Evolutionary conservation across 2,888 invertebrate species (phyloP), one percentile per base, ranked within the genome.

Genomic region (Drosophila anceps): DNA sequence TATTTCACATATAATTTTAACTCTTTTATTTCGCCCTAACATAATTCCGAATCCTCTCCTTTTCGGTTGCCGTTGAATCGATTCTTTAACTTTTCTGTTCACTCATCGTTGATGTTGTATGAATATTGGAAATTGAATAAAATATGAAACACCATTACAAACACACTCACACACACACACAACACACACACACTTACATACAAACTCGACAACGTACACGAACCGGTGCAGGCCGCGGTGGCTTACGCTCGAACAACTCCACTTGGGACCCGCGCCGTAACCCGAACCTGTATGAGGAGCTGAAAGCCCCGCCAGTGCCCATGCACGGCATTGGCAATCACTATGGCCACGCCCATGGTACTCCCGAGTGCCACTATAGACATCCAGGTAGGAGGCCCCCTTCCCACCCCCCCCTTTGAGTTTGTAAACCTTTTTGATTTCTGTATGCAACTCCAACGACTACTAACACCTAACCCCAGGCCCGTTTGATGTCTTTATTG

Each of bases 251-350:
- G 66, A 93, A 92, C 93, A 95, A 95, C 94, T 96, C 97, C 63
- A 97, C 97, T 92, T 97, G 97, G 97, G 97, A 97, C 94, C 97
- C 97, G 82, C 95, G 97, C 80, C 94, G 97, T 67, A 82, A 82
- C 55, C 96, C 97, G 92, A 96, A 97, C 94, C 88, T 91, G 69
- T 97, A 97, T 94, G 97, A 97, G 94, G 97, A 97, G 93, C 95
- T 97, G 93, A 96, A 96, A 91, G 95, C 96, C 88, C 94, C 95
- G 84, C 94, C 95, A 87, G 93, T 95, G 79, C 94, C 93, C 74
- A 74, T 90, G 81, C 91, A 92, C 72, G 91, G 91, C 81, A 92
- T 88, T 78, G 90, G 86, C 76, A 91, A 91, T 79, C 90, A 90
- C 71, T 92, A 92, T 73, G 92, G 90, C 62, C 92, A 92, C 82